phyloP scores from a whole-genome alignment of 2,797 vertebrate species.

The Adelosebastes latens region DNA sequence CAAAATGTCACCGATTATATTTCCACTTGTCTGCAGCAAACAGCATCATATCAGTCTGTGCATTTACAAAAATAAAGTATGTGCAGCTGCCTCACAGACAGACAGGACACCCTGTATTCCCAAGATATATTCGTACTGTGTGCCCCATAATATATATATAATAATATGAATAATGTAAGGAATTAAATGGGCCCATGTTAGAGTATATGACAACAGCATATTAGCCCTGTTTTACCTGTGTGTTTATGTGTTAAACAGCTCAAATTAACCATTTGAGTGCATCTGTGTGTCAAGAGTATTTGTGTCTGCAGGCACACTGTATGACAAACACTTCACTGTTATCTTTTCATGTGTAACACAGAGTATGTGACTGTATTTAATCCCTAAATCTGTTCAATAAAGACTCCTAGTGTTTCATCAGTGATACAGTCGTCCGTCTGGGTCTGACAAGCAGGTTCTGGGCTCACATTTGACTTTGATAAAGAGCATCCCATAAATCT shows the following conservation, averaged over 20 bases:
- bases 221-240: not conserved
- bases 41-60: not conserved
- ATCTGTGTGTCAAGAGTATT: not conserved
- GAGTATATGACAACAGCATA: too few species aligned
- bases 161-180: not conserved
- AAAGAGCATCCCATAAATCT: slow-evolving; percentile 24
- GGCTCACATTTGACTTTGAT: slow-evolving; percentile 1
- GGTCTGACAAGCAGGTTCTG: slow-evolving; percentile 15
- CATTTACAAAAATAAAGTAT: not conserved
- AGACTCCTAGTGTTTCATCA: not conserved
- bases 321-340: not conserved
- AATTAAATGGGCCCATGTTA: not conserved
- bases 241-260: not conserved
- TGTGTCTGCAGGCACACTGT: not conserved
- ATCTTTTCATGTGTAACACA: not conserved
- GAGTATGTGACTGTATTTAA: not conserved
- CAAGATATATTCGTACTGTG: not conserved
- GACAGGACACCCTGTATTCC: too few species aligned
- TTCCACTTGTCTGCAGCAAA: not conserved
- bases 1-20: not conserved
- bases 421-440: not conserved
- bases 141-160: too few species aligned
- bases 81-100: not conserved
- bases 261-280: not conserved
- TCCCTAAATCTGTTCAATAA: not conserved